Evolutionary conservation across 1,140 invertebrate species (phyloP).

Genomic region (Hypsibius dujardini): DNA sequence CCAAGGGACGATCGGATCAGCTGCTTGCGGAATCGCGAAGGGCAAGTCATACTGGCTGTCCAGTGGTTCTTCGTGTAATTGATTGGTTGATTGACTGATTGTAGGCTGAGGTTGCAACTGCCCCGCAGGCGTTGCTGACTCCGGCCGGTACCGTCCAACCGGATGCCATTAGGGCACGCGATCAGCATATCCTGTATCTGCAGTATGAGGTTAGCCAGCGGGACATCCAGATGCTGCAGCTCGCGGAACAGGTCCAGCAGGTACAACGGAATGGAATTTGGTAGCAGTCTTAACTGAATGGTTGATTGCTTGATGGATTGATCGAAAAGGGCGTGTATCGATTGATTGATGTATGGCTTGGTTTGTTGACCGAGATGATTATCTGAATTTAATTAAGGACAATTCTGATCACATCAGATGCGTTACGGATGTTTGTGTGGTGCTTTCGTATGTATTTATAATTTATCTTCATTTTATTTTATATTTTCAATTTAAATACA

Average conservation of each 20-base stretch:
- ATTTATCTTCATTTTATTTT: no score
- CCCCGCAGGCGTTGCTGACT: neutral
- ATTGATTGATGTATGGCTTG: neutral
- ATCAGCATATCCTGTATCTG: conserved; percentile 1
- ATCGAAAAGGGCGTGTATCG: neutral
- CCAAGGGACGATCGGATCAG: neutral
- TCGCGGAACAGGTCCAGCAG: neutral
- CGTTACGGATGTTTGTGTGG: no score
- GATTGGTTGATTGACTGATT: no score
- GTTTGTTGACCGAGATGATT: no score
- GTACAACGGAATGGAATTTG: neutral
- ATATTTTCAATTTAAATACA: no score
- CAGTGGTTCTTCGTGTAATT: neutral
- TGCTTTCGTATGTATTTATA: no score
- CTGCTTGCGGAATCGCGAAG: neutral
- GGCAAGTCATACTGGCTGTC: neutral
- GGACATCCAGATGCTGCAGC: neutral
- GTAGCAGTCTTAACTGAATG: neutral
- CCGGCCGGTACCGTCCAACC: neutral
- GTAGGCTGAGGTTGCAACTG: neutral
- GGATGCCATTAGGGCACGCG: neutral
- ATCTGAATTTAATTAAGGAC: no score
- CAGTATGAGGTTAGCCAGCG: conserved; percentile 3
- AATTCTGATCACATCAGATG: no score
- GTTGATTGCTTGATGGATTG: neutral